A percentile compares a stretch with the other conserved stretches of the same genome.
phyloP scores from a whole-genome alignment of 1,140 invertebrate genomes.

The Seison nebaliae region DNA sequence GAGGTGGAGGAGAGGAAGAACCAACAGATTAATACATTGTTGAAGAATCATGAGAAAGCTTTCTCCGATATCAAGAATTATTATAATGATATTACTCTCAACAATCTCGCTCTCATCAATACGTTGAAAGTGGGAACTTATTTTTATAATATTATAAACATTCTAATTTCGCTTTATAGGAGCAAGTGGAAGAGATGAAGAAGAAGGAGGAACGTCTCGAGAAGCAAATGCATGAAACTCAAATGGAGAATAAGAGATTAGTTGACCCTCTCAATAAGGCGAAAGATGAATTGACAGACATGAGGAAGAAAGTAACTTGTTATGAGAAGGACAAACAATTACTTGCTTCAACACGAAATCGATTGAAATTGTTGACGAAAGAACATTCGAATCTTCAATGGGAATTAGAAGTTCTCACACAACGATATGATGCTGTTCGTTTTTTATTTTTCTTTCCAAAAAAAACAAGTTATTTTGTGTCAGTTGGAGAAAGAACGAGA shows the following conservation, averaged over 20 bases:
- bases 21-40: conserved; percentile 47
- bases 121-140: conserved; percentile 38
- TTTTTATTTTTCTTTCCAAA: neutral
- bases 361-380: conserved; percentile 40
- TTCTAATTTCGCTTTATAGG: neutral
- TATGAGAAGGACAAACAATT: conserved; percentile 49
- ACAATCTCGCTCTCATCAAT: conserved; percentile 55
- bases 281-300: conserved; percentile 38
- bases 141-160: neutral
- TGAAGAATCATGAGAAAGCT: conserved; percentile 51
- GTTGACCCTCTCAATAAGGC: conserved; percentile 41
- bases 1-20: conserved; percentile 69
- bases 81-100: conserved; percentile 68
- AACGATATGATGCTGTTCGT: conserved; percentile 44
- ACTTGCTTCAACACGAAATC: conserved; percentile 30
- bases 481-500: conserved; percentile 45
- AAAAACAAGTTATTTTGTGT: conserved; percentile 11
- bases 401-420: conserved; percentile 42
- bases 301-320: conserved; percentile 43
- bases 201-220: conserved; percentile 48
- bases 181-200: conserved; percentile 38
- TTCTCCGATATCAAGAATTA: conserved; percentile 66
- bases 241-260: conserved; percentile 43
- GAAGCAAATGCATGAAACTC: conserved; percentile 38
- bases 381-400: conserved; percentile 36